Evolutionary conservation across 2,888 invertebrate genomes (phyloP), one percentile per base, ranked within the genome.

Genomic region (Hylaea fasciaria): DNA sequence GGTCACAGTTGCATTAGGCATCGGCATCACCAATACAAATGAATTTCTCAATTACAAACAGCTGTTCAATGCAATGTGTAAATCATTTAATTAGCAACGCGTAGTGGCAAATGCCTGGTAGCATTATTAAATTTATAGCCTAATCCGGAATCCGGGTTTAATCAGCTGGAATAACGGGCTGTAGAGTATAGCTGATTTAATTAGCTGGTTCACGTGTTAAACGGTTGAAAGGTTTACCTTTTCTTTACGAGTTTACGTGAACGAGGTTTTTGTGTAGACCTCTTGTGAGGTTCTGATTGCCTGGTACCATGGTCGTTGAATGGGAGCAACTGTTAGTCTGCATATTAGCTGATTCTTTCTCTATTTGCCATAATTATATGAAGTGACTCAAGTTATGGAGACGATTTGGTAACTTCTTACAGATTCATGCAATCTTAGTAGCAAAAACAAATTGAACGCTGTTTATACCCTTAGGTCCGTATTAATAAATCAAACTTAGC

Each of bases 121-220:
- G 51, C 60, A 51, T 50, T 55, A 55, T 60, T 51, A 22, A 60
- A 55, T 60, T 60, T 46, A 60, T 60, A 41, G 54, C 40, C 11
- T 53, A 40, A 53, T 48, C 53, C 45, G 59, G 48, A 17, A 53
- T 35, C 43, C 16, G 22, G 53, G 48, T 48, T 59, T 49, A 59
- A 59, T 59, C 53, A 53, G 44, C 39, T 32, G 39, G 16, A 53
- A 59, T 53, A 59, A 59, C 17, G 29, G 32, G 59, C 59, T 53
- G 17, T 40, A 45, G 39, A 44, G 35, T 39, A 52, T 37, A 12
- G 48, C 29, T 53, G 39, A 54, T 54, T 53, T 59, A 59, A 54
- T 59, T 59, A 53, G 48, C 32, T 14, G 35, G 17, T 39, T 48
- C 49, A 49, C 59, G 48, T 48, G 53, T 41, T 22, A 22, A 22